Evolutionary conservation across 2,113 vertebrate genomes (phyloP), one percentile per base, ranked within the genome.

Genomic region (Glaucidium brasilianum): DNA sequence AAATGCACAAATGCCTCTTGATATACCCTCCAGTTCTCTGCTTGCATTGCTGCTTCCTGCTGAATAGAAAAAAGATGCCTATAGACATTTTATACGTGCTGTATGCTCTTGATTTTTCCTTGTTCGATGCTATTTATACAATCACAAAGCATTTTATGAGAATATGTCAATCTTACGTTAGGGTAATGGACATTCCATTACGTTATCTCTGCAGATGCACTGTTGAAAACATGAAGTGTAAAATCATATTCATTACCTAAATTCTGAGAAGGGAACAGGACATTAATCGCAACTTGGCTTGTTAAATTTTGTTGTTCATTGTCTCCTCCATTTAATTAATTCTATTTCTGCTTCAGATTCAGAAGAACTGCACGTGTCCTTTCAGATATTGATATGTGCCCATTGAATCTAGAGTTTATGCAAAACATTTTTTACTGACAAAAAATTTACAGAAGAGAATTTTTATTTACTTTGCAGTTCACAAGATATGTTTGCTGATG

Each of bases 241-340:
- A 97, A 96, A 97, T 90, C 88, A 58, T 89, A 95, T 97, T 97
- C 92, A 94, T 97, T 96, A 95, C 92, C 90, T 91, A 55, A 75
- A 62, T 87, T 85, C 89, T 96, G 69, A 11, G 75, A 85, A 95
- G 90, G 35, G 88, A 91, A 8, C 68, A 88, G 71, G 93, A 62
- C 89, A 62, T 95, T 91, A 87, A 93, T 92, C 4, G 1, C 43
- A 26, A 20, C 84, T 83, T 35, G 94, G 62, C 77, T 66, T 95
- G 87, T 96, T 91, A 73, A 72, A 81, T 77, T 78, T 91, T 92
- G 78, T 90, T 55, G 4, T 88, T 87, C 56, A 0, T 79, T 84
- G 83, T 67, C 76, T 87, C 66, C 39, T 83, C 75, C 50, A n/a
- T 80, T 87, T 96, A 92, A 96, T 96, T 87, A 92, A 88, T 97